Evolutionary conservation across 2,113 vertebrate genomes (phyloP), one percentile per base, ranked within the genome.

Genomic region (Panurus biarmicus): DNA sequence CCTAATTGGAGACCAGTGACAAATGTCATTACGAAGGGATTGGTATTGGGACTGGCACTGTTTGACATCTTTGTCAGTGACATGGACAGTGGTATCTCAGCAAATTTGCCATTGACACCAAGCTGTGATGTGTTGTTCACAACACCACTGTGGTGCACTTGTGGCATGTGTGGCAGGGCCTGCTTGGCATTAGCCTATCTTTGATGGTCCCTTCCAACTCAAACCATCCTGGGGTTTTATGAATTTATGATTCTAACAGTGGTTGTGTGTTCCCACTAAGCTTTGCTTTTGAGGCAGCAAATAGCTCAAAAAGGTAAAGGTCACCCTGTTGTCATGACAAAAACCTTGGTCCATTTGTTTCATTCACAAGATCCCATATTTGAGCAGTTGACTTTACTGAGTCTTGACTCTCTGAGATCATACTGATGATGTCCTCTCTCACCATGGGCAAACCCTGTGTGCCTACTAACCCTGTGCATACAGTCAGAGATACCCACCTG

Each of bases 1-100:
- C n/a, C 45, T 57, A 48, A 65, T 19, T 4, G 10, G 36, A 65
- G 50, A 74, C 12, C 28, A 66, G 53, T 38, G 23, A 38, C 5
- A 13, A 45, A 9, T n/a, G 51, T 24, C 1, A 0, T 45, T 88
- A 7, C 3, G 38, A 12, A 66, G 51, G 23, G 15, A 5, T 4
- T 57, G 26, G 14, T 6, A 13, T 1, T 51, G 35, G 50, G 26
- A 28, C 12, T 33, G 23, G 45, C 3, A 4, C n/a, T 51, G 51
- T 80, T 66, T 50, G n/a, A 24, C 51, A 36, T 48, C 25, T 48
- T 31, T 35, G 31, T 42, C 50, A 24, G 44, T 35, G 65, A 25
- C n/a, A 29, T 9, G 10, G 38, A 53, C 38, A 40, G 38, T 14
- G 33, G 47, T 40, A 47, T 47, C 56, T 47, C 64, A 40, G 65